A percentile compares a stretch with the other conserved stretches of the same genome.
Conservation (phyloP, 2,888 invertebrate genomes). For the Rhorus exstirpatorius region DNA sequence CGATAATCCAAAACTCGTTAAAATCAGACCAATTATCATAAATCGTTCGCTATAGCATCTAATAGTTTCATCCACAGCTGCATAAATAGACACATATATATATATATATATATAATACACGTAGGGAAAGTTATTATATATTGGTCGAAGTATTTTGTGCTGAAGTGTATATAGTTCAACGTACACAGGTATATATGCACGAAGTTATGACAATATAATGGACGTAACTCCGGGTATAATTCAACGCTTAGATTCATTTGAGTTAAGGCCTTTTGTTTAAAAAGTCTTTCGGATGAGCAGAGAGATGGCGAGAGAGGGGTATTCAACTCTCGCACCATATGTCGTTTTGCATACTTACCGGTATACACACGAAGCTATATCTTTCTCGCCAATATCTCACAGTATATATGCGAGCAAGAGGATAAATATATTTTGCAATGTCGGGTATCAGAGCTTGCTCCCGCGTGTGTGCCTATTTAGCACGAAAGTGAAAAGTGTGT, state of each 20-base stretch:
- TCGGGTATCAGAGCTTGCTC: not conserved
- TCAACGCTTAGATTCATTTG: too few species aligned
- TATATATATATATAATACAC: too few species aligned
- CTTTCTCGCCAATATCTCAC: slow-evolving; percentile 9
- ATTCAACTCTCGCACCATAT: slow-evolving; percentile 50
- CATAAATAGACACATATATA: not conserved
- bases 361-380: not conserved
- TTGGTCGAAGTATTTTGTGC: too few species aligned
- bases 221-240: too few species aligned
- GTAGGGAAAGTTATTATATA: too few species aligned
- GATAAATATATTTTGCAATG: slow-evolving; percentile 33
- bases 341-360: slow-evolving; percentile 38
- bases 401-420: not conserved
- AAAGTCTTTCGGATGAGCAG: too few species aligned
- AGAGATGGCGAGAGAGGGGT: too few species aligned
- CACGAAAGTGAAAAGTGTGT: slow-evolving; percentile 25
- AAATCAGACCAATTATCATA: slow-evolving; percentile 67
- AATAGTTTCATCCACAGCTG: not conserved
- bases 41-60: slow-evolving; percentile 30
- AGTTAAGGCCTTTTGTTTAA: not conserved
- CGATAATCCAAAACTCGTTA: slow-evolving; percentile 66
- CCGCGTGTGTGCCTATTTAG: slow-evolving; percentile 24
- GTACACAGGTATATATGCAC: too few species aligned
- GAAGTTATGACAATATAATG: too few species aligned
- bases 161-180: too few species aligned